Conservation (phyloP, 2,888 invertebrate species). For the Tiliacea citrago region DNA sequence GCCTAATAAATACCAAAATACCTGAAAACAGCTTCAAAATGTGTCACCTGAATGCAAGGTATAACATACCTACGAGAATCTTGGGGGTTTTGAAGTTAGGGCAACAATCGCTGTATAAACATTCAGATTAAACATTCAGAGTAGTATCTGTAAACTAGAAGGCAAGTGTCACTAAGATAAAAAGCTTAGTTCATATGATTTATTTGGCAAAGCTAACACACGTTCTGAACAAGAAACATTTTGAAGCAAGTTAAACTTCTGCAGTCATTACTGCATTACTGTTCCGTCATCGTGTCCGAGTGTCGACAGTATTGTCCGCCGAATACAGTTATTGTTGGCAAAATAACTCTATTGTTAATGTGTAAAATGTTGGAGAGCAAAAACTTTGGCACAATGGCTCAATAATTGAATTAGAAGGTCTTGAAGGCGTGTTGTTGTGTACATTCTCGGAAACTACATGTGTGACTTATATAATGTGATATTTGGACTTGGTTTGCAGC, state of each 20-base stretch:
- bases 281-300: conserved; percentile 71
- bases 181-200: background rate
- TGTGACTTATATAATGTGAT: conserved; percentile 55
- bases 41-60: too few species aligned
- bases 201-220: too few species aligned
- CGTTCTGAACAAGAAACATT: background rate
- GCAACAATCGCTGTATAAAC: background rate
- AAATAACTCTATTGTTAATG: conserved; percentile 86
- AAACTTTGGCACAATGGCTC: conserved; percentile 81
- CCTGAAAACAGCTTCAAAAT: too few species aligned
- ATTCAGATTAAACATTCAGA: too few species aligned
- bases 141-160: background rate
- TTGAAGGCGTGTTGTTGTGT: conserved; percentile 70
- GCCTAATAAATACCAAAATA: too few species aligned
- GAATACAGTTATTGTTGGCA: conserved; percentile 89
- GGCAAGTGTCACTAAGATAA: background rate
- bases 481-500: conserved; percentile 40
- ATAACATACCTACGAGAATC: background rate
- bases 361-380: conserved; percentile 79
- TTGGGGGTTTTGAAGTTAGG: background rate
- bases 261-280: background rate
- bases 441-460: conserved; percentile 71
- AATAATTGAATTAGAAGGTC: conserved; percentile 87
- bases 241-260: conserved; percentile 52
- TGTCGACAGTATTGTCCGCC: conserved; percentile 67